These are phyloP conservation scores for Muscina levida DNA, from an alignment of 2,888 invertebrate species.

Conservation along the genomic window DNA sequence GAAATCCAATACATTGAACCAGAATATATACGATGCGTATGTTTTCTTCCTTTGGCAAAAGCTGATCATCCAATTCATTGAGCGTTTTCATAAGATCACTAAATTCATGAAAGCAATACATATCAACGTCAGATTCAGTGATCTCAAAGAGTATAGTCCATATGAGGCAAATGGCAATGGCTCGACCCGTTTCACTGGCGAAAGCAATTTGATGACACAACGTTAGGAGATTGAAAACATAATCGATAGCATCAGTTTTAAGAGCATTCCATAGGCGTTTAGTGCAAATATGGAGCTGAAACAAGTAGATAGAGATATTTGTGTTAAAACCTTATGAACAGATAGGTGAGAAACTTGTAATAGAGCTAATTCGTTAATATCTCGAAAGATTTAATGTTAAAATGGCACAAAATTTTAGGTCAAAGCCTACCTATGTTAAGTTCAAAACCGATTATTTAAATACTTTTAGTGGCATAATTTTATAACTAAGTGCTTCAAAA, in stretches of 20 bases:
- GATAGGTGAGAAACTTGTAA: too few relatives aligned
- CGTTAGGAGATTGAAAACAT: constrained; percentile 67
- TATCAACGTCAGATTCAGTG: constrained; percentile 66
- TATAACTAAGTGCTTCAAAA: too few relatives aligned
- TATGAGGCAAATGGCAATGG: constrained; percentile 68
- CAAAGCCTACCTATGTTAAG: too few relatives aligned
- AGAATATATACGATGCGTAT: constrained; percentile 68
- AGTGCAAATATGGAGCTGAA: constrained; percentile 70
- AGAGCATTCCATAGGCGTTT: constrained; percentile 68
- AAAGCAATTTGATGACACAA: constrained; percentile 69
- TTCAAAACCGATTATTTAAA: too few relatives aligned
- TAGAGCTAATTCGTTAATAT: too few relatives aligned
- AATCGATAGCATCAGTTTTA: constrained; percentile 62
- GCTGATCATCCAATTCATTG: constrained; percentile 66
- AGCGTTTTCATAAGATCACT: constrained; percentile 67
- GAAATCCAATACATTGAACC: constrained; percentile 68
- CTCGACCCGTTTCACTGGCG: constrained; percentile 69
- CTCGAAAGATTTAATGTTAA: too few relatives aligned
- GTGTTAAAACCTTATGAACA: too few relatives aligned
- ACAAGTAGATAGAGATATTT: neutral
- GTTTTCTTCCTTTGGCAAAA: constrained; percentile 67
- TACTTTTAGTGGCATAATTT: too few relatives aligned
- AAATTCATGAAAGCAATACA: constrained; percentile 71
- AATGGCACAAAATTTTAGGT: too few relatives aligned
- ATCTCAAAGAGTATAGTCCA: constrained; percentile 70